Evolutionary conservation across 2,888 invertebrate genomes (phyloP), one percentile per base, ranked within the genome.

Genomic region (Drosophila prostipennis): DNA sequence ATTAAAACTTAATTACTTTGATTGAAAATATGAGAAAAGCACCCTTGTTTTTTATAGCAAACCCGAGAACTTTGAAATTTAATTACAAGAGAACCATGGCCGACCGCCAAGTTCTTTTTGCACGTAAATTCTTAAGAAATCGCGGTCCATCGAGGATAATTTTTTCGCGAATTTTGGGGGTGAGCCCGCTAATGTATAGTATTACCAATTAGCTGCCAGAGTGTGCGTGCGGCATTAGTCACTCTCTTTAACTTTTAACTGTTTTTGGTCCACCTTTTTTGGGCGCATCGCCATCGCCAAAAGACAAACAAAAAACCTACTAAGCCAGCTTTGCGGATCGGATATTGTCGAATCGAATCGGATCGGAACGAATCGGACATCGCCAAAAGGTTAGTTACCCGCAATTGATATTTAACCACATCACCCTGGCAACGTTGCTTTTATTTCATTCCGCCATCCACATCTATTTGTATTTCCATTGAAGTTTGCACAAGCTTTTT

Each of bases 141-240:
- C n/a, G n/a, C n/a, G n/a, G n/a, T n/a, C n/a, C n/a, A n/a, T n/a
- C n/a, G n/a, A n/a, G n/a, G n/a, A n/a, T n/a, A n/a, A n/a, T n/a
- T n/a, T n/a, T n/a, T n/a, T n/a, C n/a, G n/a, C n/a, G n/a, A n/a
- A n/a, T n/a, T n/a, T n/a, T n/a, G n/a, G n/a, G n/a, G n/a, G n/a
- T n/a, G n/a, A n/a, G n/a, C n/a, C n/a, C n/a, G n/a, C n/a, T n/a
- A n/a, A n/a, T n/a, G n/a, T n/a, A n/a, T n/a, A n/a, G n/a, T n/a
- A n/a, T n/a, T n/a, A n/a, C n/a, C n/a, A 82, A 85, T 81, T 57
- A 36, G 26, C 52, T 45, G 53, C 19, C 37, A 60, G 55, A 60
- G 57, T 40, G 48, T 42, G 84, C 59, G 63, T 78, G 79, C 79
- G 64, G 79, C 77, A 72, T 85, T 85, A 80, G 81, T 80, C 74